Evolutionary conservation across 2,888 invertebrate genomes (phyloP), one percentile per base, ranked within the genome.

Genomic region (Coecobrya sp.): DNA sequence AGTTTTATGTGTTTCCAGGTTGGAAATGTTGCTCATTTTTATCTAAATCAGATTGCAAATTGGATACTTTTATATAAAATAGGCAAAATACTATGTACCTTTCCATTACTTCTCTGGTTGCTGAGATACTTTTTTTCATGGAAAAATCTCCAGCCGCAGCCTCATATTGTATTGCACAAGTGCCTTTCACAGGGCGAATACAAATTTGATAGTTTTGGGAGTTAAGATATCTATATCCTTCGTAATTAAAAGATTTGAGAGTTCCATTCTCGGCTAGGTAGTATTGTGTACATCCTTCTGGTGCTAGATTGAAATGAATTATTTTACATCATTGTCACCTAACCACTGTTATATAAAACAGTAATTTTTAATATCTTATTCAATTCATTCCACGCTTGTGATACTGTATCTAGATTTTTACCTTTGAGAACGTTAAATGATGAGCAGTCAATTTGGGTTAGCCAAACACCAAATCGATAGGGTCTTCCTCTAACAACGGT

Each of bases 251-350:
- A 42, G 95, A 95, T 86, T 95, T 95, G 8, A 95, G 94, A 0
- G 94, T 89, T 8, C 95, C 95, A 25, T 89, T 86, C 70, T 94
- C 94, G 0, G 93, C 93, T 16, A 95, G 87, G 92, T 93, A 95
- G 92, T 95, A 95, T 93, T 95, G 95, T 16, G 95, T 95, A 84
- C 95, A 95, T 30, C 95, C 95, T 76, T 94, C 94, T 7, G 95
- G 95, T 45, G 95, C 95, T 95, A 8, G 25, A 55, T 59, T n/a
- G 2, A 82, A 59, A 5, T 25, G 45, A 45, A 45, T 22, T 59
- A 19, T 8, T 22, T 59, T 52, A 10, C 52, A 52, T 36, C 3
- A 7, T 36, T 36, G 7, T 36, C 36, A 36, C 3, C 3, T 4
- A 36, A 36, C 7, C 7, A 7, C 36, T 4, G 36, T 36, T 4